Percentiles rank a stretch among this genome's conserved stretches.
These are phyloP conservation scores for Dicyrtoma fusca DNA, from an alignment of 2,888 invertebrate genomes.

Conservation along the genomic window DNA sequence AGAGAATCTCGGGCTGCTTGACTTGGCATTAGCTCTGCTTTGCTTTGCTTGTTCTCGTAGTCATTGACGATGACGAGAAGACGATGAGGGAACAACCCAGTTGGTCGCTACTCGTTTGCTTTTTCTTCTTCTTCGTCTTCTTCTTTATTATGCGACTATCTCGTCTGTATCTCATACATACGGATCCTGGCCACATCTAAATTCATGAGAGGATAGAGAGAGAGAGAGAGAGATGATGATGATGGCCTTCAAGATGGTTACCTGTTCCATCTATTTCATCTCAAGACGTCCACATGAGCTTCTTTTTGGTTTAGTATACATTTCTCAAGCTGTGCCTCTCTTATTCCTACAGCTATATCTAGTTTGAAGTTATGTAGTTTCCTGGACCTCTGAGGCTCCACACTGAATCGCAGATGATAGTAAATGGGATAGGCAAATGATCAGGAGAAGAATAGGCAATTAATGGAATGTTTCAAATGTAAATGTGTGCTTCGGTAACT, in stretches of 20 bases:
- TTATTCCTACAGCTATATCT: conserved; percentile 3
- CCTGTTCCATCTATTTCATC: conserved; percentile 36
- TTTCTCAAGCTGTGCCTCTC: conserved; percentile 16
- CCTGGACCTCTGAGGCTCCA: no score
- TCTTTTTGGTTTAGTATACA: conserved; percentile 8
- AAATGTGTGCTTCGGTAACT: no score
- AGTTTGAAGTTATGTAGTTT: no score
- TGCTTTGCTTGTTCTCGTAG: background rate
- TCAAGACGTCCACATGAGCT: conserved; percentile 21
- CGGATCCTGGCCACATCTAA: conserved; percentile 8
- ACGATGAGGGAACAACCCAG: conserved; percentile 2
- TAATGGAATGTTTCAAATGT: no score
- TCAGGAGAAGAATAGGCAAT: no score
- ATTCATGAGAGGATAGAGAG: background rate
- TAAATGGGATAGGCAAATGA: no score
- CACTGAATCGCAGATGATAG: no score
- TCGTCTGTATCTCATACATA: conserved; percentile 1
- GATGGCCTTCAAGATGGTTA: conserved; percentile 37
- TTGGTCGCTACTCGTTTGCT: conserved; percentile 7
- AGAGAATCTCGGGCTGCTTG: background rate
- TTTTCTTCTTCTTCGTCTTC: background rate
- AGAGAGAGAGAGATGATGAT: conserved; percentile 25
- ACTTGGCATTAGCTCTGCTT: background rate
- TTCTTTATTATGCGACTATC: background rate
- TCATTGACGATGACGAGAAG: conserved; percentile 5